phyloP scores from a whole-genome alignment of 2,797 vertebrate species.

The Ceryle rudis region DNA sequence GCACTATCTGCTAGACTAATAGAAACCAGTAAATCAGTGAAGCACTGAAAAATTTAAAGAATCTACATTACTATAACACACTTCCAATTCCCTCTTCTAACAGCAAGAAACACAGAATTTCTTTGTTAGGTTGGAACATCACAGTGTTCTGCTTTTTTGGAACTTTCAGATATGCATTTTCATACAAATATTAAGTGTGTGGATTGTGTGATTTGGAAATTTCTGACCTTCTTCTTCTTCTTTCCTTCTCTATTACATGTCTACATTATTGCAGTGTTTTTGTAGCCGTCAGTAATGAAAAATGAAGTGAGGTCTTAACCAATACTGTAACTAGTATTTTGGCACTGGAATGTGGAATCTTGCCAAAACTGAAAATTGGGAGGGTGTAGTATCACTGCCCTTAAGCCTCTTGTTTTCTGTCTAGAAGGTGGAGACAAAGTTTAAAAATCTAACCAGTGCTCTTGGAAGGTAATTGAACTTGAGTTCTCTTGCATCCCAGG shows the following conservation, averaged over 20 bases:
- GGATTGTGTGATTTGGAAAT: not conserved
- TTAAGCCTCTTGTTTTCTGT: not conserved
- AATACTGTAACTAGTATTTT: not conserved
- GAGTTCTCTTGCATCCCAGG: not conserved
- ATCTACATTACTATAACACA: not conserved
- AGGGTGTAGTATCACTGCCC: not conserved
- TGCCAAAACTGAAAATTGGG: not conserved
- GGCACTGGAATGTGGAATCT: not conserved
- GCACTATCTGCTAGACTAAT: not conserved
- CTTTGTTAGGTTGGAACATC: not conserved
- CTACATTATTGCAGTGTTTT: not conserved
- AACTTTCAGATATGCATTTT: not conserved
- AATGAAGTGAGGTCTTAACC: not conserved
- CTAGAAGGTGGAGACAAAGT: not conserved
- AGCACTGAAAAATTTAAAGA: not conserved
- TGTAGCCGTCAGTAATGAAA: not conserved
- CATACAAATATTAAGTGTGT: not conserved
- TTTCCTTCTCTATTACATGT: not conserved
- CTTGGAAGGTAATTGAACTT: slow-evolving; percentile 15
- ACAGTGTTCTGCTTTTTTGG: not conserved
- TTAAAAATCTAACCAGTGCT: slow-evolving; percentile 11
- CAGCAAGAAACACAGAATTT: not conserved
- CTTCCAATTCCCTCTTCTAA: not conserved
- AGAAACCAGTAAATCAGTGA: not conserved
- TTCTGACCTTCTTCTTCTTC: not conserved